phyloP scores from a whole-genome alignment of 2,113 vertebrate species.

The Epinephelus cyanopodus region DNA sequence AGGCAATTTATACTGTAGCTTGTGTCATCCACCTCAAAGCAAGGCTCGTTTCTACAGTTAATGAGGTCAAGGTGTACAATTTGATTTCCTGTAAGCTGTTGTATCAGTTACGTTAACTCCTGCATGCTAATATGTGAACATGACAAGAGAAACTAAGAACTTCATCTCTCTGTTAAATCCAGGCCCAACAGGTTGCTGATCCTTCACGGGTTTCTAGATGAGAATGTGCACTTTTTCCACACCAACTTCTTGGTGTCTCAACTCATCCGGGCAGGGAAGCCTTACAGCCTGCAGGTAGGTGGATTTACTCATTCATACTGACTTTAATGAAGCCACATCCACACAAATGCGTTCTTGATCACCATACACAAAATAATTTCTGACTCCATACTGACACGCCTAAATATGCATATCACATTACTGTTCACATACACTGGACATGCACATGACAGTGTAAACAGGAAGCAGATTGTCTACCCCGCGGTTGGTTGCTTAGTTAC shows the following conservation, averaged over 20 bases:
- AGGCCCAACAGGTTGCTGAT: conserved; percentile 96
- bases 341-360: too few relatives aligned
- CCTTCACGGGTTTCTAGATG: conserved; percentile 96
- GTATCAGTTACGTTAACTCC: neutral
- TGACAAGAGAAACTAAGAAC: neutral
- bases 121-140: neutral
- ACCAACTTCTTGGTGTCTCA: conserved; percentile 97
- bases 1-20: neutral
- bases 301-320: too few relatives aligned
- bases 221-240: conserved; percentile 99
- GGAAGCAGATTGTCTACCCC: too few relatives aligned
- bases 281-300: conserved; percentile 94
- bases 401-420: too few relatives aligned
- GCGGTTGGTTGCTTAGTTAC: too few relatives aligned
- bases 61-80: neutral
- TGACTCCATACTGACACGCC: too few relatives aligned
- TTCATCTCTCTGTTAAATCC: neutral
- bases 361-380: too few relatives aligned
- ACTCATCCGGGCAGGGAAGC: conserved; percentile 96
- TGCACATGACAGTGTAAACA: too few relatives aligned
- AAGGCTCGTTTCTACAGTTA: neutral
- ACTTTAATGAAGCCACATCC: neutral
- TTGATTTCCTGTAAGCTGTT: neutral
- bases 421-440: too few relatives aligned
- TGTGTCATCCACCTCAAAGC: neutral